Base-by-base conservation (phyloP, 2,113 vertebrate genomes). In the Toxotes jaculatrix region DNA sequence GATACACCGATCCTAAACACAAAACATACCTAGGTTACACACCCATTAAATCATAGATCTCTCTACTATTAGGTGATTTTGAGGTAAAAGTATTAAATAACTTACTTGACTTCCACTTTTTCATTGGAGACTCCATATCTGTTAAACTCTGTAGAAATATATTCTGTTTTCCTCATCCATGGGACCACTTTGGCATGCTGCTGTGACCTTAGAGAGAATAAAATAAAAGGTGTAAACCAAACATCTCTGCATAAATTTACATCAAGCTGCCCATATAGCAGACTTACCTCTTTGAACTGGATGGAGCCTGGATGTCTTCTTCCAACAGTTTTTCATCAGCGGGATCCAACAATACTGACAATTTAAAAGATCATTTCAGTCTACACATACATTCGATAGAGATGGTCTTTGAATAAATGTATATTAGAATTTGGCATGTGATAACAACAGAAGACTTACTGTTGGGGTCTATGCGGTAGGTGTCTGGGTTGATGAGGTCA, bases 121-220 rank as follows among this genome's bases (percentile, higher is more conserved):
- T 98, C 97, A 1, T 98, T 98, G 81, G 96, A 98, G 65, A 98
- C 95, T 0, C 97, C 97, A 0, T 98, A 98, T 94, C 97, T 95
- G 91, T 98, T 98, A 83, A 98, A 98, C 88, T 98, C 97, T 0
- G 97, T 98, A 60, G 97, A 98, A 88, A 98, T 98, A 83, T 98
- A 98, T 86, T 98, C 97, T 0, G 97, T 98, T 90, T 98, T 98
- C 63, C 97, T 96, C 97, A 98, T 98, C 97, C 97, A 98, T 0
- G 97, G 97, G 3, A 98, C 97, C 36, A 98, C 97, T 87, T 98
- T 98, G 0, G 97, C 97, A 6, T 98, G 97, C 85, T 98, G 97
- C 91, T 98, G 97, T 3, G 97, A 98, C 66, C 97, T 93, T 95
- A 53, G 5, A 55, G 11, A 51, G 51, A 68, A 42, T 10, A 73